Conservation (phyloP, 2,113 vertebrate genomes). For the Daphoenositta chrysoptera region DNA sequence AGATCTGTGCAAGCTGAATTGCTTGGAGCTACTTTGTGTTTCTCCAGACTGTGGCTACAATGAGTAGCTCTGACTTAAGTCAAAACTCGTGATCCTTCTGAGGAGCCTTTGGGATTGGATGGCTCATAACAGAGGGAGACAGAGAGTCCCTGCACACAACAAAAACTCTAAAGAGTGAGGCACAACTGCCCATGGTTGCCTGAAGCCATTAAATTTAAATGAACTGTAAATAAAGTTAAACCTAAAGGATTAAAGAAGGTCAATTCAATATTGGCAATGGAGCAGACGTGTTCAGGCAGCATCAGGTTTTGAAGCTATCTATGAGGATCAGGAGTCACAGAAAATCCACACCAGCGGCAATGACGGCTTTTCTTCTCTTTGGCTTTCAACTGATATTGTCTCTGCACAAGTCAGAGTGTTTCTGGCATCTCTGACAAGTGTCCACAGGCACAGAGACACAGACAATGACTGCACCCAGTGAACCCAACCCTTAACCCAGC, state of each 20-base stretch:
- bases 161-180: background rate
- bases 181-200: constrained; percentile 30
- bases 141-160: background rate
- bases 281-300: background rate
- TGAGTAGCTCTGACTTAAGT: background rate
- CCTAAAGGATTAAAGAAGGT: constrained; percentile 61
- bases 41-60: background rate
- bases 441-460: background rate
- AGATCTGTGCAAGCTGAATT: background rate
- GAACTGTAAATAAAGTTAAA: constrained; percentile 60
- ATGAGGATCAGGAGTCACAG: background rate
- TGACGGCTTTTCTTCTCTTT: background rate
- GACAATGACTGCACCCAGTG: background rate
- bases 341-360: background rate
- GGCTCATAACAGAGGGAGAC: background rate
- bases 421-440: background rate
- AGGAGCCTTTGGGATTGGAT: constrained; percentile 15
- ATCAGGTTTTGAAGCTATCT: constrained; percentile 31
- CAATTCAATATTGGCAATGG: background rate
- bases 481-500: background rate
- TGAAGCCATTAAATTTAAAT: constrained; percentile 55
- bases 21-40: background rate
- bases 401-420: background rate
- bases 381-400: background rate
- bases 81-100: background rate